phyloP scores from a whole-genome alignment of 30 jellyfish, hydroid and myxozoan species.

The Haliclystus octoradiatus region DNA sequence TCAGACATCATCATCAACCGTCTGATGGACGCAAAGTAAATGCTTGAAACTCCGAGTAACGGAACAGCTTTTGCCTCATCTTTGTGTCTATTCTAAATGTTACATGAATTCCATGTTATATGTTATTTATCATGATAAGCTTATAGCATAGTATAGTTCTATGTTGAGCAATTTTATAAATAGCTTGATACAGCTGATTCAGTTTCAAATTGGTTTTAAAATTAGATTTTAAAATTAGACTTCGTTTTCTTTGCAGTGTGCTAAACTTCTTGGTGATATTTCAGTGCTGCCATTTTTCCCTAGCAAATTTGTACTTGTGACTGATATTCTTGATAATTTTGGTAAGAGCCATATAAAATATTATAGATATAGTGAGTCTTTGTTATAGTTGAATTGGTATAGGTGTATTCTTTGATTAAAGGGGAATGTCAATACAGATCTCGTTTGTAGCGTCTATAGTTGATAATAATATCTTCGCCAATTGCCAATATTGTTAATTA shows the following conservation, averaged over 20 bases:
- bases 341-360: slow-evolving; percentile 37
- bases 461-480: not conserved
- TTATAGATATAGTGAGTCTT: not conserved
- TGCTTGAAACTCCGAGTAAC: no score
- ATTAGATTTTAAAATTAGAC: not conserved
- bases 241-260: slow-evolving; percentile 45
- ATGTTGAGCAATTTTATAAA: not conserved
- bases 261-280: slow-evolving; percentile 87
- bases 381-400: not conserved
- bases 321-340: slow-evolving; percentile 89
- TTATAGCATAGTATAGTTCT: no score
- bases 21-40: no score
- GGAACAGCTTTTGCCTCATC: no score
- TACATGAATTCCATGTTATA: no score
- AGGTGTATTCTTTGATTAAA: not conserved
- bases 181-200: no score
- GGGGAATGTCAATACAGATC: no score
- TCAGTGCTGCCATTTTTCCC: slow-evolving; percentile 90
- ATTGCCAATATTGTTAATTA: not conserved
- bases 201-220: no score
- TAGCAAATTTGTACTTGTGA: slow-evolving; percentile 85
- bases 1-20: no score
- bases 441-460: not conserved
- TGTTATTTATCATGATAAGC: no score
- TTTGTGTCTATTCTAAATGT: no score